phyloP scores from a whole-genome alignment of 2,888 invertebrate species.

The Apantesis nais region DNA sequence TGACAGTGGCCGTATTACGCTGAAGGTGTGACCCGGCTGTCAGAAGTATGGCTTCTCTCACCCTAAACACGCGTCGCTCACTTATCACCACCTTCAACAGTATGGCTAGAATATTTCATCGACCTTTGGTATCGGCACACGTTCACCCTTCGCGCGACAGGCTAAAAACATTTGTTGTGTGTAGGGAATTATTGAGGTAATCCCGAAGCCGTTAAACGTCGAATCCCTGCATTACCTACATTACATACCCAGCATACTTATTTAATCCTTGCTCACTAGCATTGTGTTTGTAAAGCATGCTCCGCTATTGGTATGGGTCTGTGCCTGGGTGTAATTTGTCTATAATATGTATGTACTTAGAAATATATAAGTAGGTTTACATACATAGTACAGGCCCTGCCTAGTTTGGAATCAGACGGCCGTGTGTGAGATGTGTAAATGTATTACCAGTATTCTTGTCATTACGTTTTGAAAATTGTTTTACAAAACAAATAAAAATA shows the following conservation, averaged over 20 bases:
- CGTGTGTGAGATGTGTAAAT: too few relatives aligned
- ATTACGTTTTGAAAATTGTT: too few relatives aligned
- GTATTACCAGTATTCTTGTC: too few relatives aligned
- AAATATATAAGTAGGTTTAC: too few relatives aligned
- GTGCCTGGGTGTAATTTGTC: too few relatives aligned
- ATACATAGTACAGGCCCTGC: too few relatives aligned
- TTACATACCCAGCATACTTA: slow-evolving; percentile 79
- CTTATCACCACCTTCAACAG: slow-evolving; percentile 51
- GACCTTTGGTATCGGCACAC: slow-evolving; percentile 50
- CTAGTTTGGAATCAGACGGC: too few relatives aligned
- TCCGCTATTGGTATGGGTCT: slow-evolving; percentile 53
- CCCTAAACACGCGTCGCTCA: slow-evolving; percentile 56
- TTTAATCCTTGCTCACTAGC: slow-evolving; percentile 79
- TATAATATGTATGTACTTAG: too few relatives aligned
- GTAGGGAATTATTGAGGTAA: slow-evolving; percentile 80
- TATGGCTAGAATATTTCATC: slow-evolving; percentile 55
- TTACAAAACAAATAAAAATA: too few relatives aligned
- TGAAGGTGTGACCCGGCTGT: slow-evolving; percentile 66
- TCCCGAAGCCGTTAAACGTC: slow-evolving; percentile 83
- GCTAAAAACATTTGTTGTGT: slow-evolving; percentile 83
- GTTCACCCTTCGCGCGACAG: slow-evolving; percentile 49
- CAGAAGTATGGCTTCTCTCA: slow-evolving; percentile 71
- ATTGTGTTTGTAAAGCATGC: slow-evolving; percentile 62
- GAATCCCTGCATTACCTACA: slow-evolving; percentile 82
- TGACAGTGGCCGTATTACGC: slow-evolving; percentile 63